phyloP scores from a whole-genome alignment of 2,888 invertebrate genomes.

The Agonopterix alstromeriana region DNA sequence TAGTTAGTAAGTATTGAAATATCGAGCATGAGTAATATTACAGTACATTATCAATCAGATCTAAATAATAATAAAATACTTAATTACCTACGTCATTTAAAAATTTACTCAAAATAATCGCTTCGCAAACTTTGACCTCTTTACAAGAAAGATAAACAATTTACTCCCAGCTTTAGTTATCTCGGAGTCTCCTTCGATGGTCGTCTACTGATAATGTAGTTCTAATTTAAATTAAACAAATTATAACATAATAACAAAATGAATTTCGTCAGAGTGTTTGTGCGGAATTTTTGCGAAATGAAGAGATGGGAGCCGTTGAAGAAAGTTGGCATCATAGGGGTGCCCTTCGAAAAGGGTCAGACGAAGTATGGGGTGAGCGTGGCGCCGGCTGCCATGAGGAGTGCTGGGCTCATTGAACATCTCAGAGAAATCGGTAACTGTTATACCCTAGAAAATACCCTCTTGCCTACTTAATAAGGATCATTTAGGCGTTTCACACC shows the following conservation, averaged over 20 bases:
- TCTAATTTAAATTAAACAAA: neutral
- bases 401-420: conserved; percentile 78
- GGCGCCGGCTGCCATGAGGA: conserved; percentile 81
- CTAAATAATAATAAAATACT: too few relatives aligned
- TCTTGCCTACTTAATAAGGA: too few relatives aligned
- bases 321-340: conserved; percentile 85
- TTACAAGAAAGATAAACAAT: conserved; percentile 1
- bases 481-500: too few relatives aligned
- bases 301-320: conserved; percentile 41
- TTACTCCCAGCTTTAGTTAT: neutral
- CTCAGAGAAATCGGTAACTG: conserved; percentile 78
- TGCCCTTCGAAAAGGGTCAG: conserved; percentile 88
- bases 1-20: too few relatives aligned
- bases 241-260: conserved; percentile 24
- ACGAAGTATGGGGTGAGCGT: conserved; percentile 82
- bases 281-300: conserved; percentile 43
- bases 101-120: neutral
- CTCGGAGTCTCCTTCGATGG: neutral
- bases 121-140: conserved; percentile 3
- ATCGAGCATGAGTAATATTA: too few relatives aligned
- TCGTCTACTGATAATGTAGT: neutral
- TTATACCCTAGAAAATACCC: too few relatives aligned
- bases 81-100: neutral
- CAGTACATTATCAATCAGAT: too few relatives aligned
- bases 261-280: conserved; percentile 48